Evolutionary conservation across 2,797 vertebrate genomes (phyloP), one percentile per base, ranked within the genome.

Genomic region (Pempheris klunzingeri): DNA sequence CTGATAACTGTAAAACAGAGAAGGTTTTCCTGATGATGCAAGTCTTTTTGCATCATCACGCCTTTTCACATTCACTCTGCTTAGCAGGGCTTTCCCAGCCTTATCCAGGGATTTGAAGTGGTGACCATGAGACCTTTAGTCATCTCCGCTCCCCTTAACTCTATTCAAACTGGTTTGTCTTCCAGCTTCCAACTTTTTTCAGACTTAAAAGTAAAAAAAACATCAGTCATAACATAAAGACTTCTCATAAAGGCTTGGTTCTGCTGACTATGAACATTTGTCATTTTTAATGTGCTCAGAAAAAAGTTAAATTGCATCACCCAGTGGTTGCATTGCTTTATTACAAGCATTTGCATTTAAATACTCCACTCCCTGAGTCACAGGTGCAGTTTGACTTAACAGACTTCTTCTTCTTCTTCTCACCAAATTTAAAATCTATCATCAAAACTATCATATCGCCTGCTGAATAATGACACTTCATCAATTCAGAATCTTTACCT

Each of bases 271-370:
- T 60, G 59, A 61, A 13, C 8, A 30, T 74, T 32, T 34, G 14
- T 17, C 6, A 22, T 58, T 26, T 47, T 22, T 1, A 10, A 17
- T 4, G 2, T 24, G 11, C 22, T 20, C 47, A 47, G n/a, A 5
- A 38, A 41, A 22, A 59, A 32, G 71, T 46, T 36, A 18, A 64
- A 28, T 59, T 71, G 52, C 50, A 18, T 83, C 83, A 69, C 62
- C 80, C 1, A 77, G 77, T 66, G 88, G 81, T 30, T 5, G 18
- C 0, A 9, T 26, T 39, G 6, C 10, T 24, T 32, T 11, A 68
- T 58, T 81, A 70, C 77, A 87, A 34, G 2, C 20, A 38, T 43
- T 39, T 55, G 13, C 28, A 34, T 0, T 30, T 1, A 4, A 17
- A 22, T 47, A 3, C 43, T 47, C 0, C 1, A 11, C 38, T 49